Percentiles rank a stretch among this genome's conserved stretches.
These are phyloP conservation scores for Rhopalosiphum maidis DNA, from an alignment of 1,140 invertebrate species.

Conservation along the genomic window DNA sequence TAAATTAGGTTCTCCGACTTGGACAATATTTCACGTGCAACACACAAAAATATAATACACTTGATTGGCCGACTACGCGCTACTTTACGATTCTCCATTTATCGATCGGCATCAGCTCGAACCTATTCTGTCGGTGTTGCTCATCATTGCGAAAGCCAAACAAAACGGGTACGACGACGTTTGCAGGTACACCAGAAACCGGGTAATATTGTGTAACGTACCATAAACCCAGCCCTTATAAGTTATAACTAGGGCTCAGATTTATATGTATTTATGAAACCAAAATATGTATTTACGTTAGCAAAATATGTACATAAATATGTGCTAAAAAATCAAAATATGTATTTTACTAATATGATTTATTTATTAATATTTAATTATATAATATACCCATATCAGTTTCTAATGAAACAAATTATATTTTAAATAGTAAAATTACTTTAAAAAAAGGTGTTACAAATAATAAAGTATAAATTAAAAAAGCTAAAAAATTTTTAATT, in stretches of 20 bases:
- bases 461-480: too few relatives aligned
- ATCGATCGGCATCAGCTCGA: background rate
- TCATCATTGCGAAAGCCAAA: background rate
- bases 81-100: background rate
- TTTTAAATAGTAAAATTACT: too few relatives aligned
- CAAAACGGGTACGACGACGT: background rate
- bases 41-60: conserved; percentile 41
- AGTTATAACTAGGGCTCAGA: background rate
- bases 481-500: too few relatives aligned
- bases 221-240: background rate
- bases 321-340: too few relatives aligned
- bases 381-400: too few relatives aligned
- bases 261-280: too few relatives aligned
- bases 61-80: conserved; percentile 7
- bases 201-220: background rate
- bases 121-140: background rate
- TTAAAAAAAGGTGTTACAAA: too few relatives aligned
- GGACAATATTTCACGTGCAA: conserved; percentile 44
- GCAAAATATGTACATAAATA: too few relatives aligned
- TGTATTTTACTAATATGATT: too few relatives aligned
- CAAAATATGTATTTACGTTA: too few relatives aligned
- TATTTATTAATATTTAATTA: too few relatives aligned
- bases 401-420: too few relatives aligned
- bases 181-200: background rate
- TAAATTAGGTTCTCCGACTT: conserved; percentile 42